Base-by-base conservation (phyloP, 2,888 invertebrate genomes). In the Drosophila phalerata region DNA sequence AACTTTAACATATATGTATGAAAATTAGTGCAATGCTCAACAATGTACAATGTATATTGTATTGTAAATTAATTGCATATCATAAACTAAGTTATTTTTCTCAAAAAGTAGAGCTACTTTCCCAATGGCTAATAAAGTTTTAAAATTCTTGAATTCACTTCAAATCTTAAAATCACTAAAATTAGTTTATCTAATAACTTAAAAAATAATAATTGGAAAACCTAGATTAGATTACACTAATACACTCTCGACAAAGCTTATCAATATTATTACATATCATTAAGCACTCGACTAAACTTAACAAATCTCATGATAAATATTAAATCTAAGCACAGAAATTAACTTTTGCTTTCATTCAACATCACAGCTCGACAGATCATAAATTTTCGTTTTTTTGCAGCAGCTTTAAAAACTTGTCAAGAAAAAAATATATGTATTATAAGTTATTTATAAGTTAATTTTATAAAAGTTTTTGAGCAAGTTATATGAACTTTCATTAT, bases 321-420 rank as follows among this genome's bases (percentile, higher is more conserved):
- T 19, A 42, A 42, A 19, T n/a, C 30, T 30, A 32, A 42, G n/a
- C 42, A 55, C 28, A 17, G 15, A 40, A 38, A 40, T 28, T 40
- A 38, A 40, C 42, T 55, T 53, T 55, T 32, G 30, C 42, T 55
- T 32, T 42, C 42, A 55, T 43, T 11, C 13, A 19, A 15, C 43
- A 15, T n/a, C 43, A 43, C 19, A 43, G 32, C 15, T 55, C 22
- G 32, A 32, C 22, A 19, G 10, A 6, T 43, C 42, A 22, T 43
- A 32, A 32, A 43, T 42, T 30, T 25, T 32, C 1, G n/a, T 48
- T 28, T 28, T 28, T 28, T 6, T 0, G 6, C 0, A 32, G n/a
- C 32, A 34, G 6, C 13, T 38, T 38, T 52, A 38, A 9, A 37
- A 25, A 38, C 38, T 52, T 42, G 30, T 30, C 30, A 53, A 13